Evolutionary conservation across 1,140 invertebrate genomes (phyloP).

Genomic region (Callitettix versicolor): DNA sequence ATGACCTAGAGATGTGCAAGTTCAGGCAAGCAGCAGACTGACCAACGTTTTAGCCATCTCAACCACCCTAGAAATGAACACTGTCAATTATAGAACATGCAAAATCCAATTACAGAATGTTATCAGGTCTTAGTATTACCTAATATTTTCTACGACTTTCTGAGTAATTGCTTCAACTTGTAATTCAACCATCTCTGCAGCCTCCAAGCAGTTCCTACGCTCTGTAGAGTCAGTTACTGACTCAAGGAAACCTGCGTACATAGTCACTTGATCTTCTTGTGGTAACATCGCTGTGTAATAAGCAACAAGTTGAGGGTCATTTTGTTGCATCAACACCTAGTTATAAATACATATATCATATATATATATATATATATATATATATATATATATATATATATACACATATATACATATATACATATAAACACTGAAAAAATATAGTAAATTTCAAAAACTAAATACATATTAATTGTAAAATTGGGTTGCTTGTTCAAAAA

Average conservation of each 20-base stretch:
- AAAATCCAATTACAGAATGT: not conserved
- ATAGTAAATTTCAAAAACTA: too few species aligned
- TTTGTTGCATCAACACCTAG: constrained; percentile 50
- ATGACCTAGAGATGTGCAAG: too few species aligned
- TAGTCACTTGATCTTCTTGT: constrained; percentile 51
- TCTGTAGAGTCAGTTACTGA: constrained; percentile 52
- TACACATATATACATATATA: too few species aligned
- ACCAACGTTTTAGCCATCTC: too few species aligned
- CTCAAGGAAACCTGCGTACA: constrained; percentile 72
- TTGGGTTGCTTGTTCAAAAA: too few species aligned
- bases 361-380: too few species aligned
- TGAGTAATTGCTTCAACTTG: constrained; percentile 75
- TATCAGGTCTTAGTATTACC: constrained; percentile 25
- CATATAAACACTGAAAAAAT: too few species aligned
- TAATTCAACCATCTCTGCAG: constrained; percentile 62
- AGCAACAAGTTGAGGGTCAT: constrained; percentile 68
- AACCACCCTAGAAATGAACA: too few species aligned
- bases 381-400: too few species aligned
- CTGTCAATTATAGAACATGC: too few species aligned
- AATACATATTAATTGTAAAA: too few species aligned
- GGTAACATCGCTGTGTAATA: constrained; percentile 73
- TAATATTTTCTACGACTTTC: constrained; percentile 68
- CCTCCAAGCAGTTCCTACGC: constrained; percentile 44
- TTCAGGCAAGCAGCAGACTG: too few species aligned
- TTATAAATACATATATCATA: constrained; percentile 41